Percentiles rank a stretch among this genome's conserved stretches.
Conservation (phyloP, 2,797 vertebrate species). For the Sebastolobus alascanus region DNA sequence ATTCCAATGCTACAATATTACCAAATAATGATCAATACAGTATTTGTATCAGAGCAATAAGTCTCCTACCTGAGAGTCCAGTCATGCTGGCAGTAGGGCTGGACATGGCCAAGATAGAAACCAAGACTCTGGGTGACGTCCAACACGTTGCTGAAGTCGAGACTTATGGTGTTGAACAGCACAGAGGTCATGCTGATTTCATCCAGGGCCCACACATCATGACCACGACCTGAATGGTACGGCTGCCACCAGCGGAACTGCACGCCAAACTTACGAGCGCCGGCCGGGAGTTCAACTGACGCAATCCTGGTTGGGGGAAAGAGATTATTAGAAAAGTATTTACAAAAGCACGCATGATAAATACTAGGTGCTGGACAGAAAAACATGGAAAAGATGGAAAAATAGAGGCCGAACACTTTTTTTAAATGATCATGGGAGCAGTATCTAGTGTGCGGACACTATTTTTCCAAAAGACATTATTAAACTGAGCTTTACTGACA, state of each 20-base stretch:
- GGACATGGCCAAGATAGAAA: slow-evolving; percentile 98
- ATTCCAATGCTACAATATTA: neutral
- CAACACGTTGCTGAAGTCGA: slow-evolving; percentile 96
- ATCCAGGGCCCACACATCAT: slow-evolving; percentile 98
- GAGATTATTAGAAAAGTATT: too few species aligned
- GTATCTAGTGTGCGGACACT: too few species aligned
- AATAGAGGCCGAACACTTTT: too few species aligned
- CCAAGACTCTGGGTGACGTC: slow-evolving; percentile 98
- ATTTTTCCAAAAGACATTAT: neutral
- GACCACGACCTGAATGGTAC: slow-evolving; percentile 94
- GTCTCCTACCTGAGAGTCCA: slow-evolving; percentile 94
- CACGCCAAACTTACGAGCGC: slow-evolving; percentile 93
- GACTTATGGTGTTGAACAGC: slow-evolving; percentile 97
- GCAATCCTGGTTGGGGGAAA: slow-evolving; percentile 88
- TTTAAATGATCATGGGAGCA: too few species aligned
- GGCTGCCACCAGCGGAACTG: slow-evolving; percentile 99
- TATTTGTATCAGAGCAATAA: neutral
- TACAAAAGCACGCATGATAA: too few species aligned
- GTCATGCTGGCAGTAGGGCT: slow-evolving; percentile 97
- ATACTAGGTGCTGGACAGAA: too few species aligned
- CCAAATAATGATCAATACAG: neutral
- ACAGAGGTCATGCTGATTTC: slow-evolving; percentile 99
- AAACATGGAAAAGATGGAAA: too few species aligned
- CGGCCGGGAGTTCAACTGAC: slow-evolving; percentile 94
- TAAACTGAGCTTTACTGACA: neutral